Base-by-base conservation (phyloP, 2,888 invertebrate genomes). In the Ischnura elegans region DNA sequence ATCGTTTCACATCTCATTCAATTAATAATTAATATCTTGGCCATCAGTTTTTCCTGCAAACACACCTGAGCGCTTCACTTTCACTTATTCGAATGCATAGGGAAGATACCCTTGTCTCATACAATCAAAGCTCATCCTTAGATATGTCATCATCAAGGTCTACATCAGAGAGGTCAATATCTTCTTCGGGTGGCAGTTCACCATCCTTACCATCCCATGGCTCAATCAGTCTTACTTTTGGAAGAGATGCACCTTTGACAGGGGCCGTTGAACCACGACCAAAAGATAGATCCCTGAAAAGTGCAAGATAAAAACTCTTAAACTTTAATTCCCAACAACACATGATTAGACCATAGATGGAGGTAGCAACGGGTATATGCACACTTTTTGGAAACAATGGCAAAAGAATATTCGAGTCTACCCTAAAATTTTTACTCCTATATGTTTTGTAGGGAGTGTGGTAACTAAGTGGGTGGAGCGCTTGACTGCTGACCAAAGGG, bases 161-260 rank as follows among this genome's bases (percentile, higher is more conserved):
- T 43, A 99, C 97, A 96, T 99, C 99, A 51, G 98, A 98, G 93
- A 99, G 97, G 96, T 99, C 99, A 94, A 98, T 98, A 94, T 99
- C 99, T 95, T 99, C 99, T 96, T 98, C 98, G 61, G 96, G 97
- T 2, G 98, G 98, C 95, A 98, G 96, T 95, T 98, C 98, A 0
- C 98, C 99, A 95, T 99, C 99, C 95, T 99, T 98, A 36, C 99
- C 99, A 96, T 99, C 99, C 99, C 99, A 99, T 0, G 98, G 96
- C 45, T 98, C 97, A 0, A 97, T 97, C 86, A 96, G 96, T 16
- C 96, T 95, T 85, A 99, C 97, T 94, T 97, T 96, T 16, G 99
- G 99, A 95, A 99, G 97, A 95, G 97, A 97, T 0, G 98, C 98
- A 36, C 98, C 98, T 95, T 97, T 97, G 0, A 99, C 97, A 0